Evolutionary conservation across 2,888 invertebrate species (phyloP).

Genomic region (Dendrolimus houi): DNA sequence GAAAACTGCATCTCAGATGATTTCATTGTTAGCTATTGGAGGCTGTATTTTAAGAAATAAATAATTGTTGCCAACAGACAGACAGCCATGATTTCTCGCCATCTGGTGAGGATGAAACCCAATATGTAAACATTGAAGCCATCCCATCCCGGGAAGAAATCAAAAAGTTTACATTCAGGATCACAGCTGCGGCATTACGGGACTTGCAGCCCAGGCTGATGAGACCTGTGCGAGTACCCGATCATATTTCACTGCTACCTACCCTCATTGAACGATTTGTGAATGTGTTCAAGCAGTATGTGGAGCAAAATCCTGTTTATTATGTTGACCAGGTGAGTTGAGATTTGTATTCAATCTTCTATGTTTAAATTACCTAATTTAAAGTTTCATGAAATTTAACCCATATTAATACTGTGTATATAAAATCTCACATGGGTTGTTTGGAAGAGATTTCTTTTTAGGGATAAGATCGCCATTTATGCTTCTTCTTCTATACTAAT

Average conservation of each 20-base stretch:
- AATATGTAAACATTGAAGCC: slow-evolving; percentile 89
- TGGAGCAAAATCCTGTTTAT: slow-evolving; percentile 81
- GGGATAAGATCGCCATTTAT: too few relatives aligned
- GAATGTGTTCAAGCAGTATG: slow-evolving; percentile 86
- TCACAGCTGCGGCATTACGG: slow-evolving; percentile 86
- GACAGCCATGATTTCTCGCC: slow-evolving; percentile 83
- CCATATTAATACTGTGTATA: too few relatives aligned
- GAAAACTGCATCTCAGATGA: too few relatives aligned
- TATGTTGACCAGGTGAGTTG: slow-evolving; percentile 68
- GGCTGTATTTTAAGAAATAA: neutral
- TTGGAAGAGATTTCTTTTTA: too few relatives aligned
- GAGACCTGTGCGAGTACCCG: slow-evolving; percentile 45
- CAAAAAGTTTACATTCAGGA: slow-evolving; percentile 80
- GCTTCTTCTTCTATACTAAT: too few relatives aligned
- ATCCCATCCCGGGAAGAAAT: slow-evolving; percentile 78
- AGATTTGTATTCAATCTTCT: too few relatives aligned
- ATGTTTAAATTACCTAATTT: too few relatives aligned
- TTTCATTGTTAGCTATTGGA: neutral
- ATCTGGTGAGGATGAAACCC: slow-evolving; percentile 80
- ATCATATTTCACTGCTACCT: slow-evolving; percentile 73
- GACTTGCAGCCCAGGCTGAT: slow-evolving; percentile 75
- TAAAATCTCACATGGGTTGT: too few relatives aligned
- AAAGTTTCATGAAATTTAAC: too few relatives aligned
- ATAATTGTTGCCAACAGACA: slow-evolving; percentile 51
- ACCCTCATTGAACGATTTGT: slow-evolving; percentile 90